Evolutionary conservation across 2,888 invertebrate genomes (phyloP).

Genomic region (Hofmannophila pseudospretella): DNA sequence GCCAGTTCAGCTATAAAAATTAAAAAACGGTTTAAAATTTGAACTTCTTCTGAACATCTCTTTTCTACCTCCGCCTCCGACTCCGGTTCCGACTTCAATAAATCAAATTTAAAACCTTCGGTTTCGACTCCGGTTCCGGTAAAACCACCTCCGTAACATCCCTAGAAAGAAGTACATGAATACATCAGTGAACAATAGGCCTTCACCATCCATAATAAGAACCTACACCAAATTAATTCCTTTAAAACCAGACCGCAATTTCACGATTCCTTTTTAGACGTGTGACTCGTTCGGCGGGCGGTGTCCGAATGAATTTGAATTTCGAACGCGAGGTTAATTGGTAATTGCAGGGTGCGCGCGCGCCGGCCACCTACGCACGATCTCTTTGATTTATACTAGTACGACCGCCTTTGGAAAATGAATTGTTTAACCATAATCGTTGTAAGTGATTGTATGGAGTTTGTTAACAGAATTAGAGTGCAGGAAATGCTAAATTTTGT

Average conservation of each 20-base stretch:
- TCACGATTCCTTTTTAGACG: slow-evolving; percentile 41
- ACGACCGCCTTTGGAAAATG: slow-evolving; percentile 48
- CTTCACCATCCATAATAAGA: too few species aligned
- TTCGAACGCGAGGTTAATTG: slow-evolving; percentile 61
- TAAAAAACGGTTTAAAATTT: too few species aligned
- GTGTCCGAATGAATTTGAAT: slow-evolving; percentile 49
- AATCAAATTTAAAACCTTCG: too few species aligned
- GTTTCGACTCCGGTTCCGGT: too few species aligned
- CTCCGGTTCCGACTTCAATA: too few species aligned
- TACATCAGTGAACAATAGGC: too few species aligned
- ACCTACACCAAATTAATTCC: not conserved
- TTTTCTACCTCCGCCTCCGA: too few species aligned
- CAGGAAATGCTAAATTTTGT: too few species aligned
- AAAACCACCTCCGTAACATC: too few species aligned
- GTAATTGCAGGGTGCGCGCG: slow-evolving; percentile 55
- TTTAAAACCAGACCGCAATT: slow-evolving; percentile 20
- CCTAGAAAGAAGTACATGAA: too few species aligned
- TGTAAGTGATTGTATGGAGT: slow-evolving; percentile 2
- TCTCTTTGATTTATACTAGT: slow-evolving; percentile 56
- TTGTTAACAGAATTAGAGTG: not conserved
- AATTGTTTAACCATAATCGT: slow-evolving; percentile 46
- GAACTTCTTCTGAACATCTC: too few species aligned
- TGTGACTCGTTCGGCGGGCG: slow-evolving; percentile 30
- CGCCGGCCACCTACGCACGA: slow-evolving; percentile 58
- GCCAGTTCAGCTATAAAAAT: too few species aligned